Percentiles rank a stretch among this genome's conserved stretches.
These are phyloP conservation scores for Hirtodrosophila histrioides DNA, from an alignment of 2,888 invertebrate genomes.

Conservation along the genomic window DNA sequence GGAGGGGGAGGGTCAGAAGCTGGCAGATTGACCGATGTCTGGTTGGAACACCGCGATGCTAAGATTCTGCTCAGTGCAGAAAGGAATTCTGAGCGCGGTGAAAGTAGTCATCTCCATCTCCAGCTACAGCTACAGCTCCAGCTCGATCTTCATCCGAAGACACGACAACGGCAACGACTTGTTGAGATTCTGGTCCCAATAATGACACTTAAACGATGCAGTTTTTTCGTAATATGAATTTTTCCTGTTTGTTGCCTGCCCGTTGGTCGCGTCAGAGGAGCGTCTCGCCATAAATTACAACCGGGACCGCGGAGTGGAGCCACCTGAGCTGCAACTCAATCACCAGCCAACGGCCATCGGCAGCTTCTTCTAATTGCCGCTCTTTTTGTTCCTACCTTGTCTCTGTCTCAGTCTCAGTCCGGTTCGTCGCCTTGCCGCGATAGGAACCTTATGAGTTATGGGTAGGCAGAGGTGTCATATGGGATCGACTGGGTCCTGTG, in stretches of 20 bases:
- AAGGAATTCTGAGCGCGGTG: conserved; percentile 72
- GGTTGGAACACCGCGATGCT: conserved; percentile 26
- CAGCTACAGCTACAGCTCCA: conserved; percentile 17
- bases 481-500: conserved; percentile 28
- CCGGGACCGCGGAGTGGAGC: conserved; percentile 39
- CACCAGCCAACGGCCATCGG: conserved; percentile 61
- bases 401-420: conserved; percentile 29
- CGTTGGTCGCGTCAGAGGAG: conserved; percentile 45
- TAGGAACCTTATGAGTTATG: conserved; percentile 57
- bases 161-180: conserved; percentile 62
- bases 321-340: conserved; percentile 77
- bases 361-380: conserved; percentile 69
- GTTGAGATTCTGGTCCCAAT: conserved; percentile 78
- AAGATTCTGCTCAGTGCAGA: conserved; percentile 22
- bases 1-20: conserved; percentile 14
- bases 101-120: conserved; percentile 71
- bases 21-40: conserved; percentile 70
- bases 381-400: conserved; percentile 48
- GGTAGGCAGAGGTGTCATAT: conserved; percentile 50
- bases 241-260: conserved; percentile 68
- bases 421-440: conserved; percentile 19
- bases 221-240: conserved; percentile 77
- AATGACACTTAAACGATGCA: conserved; percentile 79
- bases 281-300: conserved; percentile 68
- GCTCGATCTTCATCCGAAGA: conserved; percentile 35